phyloP scores from a whole-genome alignment of 2,888 invertebrate genomes.

The Spodoptera exigua region DNA sequence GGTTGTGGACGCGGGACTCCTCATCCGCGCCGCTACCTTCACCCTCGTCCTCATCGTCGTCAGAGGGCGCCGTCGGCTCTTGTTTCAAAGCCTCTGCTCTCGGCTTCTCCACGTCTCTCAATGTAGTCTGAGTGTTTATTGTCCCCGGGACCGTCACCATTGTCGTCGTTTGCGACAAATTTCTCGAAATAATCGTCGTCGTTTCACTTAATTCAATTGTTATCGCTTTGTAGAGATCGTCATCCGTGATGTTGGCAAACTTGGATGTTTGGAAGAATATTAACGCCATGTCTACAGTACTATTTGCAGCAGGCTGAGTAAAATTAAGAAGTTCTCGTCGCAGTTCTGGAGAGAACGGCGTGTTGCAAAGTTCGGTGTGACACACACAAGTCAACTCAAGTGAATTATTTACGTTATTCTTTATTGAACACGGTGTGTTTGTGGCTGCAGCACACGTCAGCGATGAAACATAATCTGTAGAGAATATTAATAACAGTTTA shows the following conservation, averaged over 20 bases:
- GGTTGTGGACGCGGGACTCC: slow-evolving; percentile 68
- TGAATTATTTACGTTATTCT: slow-evolving; percentile 63
- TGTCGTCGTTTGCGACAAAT: slow-evolving; percentile 54
- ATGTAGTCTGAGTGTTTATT: slow-evolving; percentile 48
- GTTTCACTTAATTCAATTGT: slow-evolving; percentile 57
- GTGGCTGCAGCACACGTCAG: slow-evolving; percentile 70
- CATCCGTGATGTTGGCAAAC: slow-evolving; percentile 68
- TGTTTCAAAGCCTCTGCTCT: slow-evolving; percentile 79
- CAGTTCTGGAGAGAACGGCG: slow-evolving; percentile 71
- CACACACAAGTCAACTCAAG: slow-evolving; percentile 77
- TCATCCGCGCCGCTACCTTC: slow-evolving; percentile 82
- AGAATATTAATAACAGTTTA: slow-evolving; percentile 50
- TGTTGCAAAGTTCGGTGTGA: slow-evolving; percentile 75
- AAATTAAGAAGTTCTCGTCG: slow-evolving; percentile 73
- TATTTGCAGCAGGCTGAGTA: slow-evolving; percentile 59
- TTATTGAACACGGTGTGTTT: slow-evolving; percentile 70
- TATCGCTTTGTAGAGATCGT: slow-evolving; percentile 68
- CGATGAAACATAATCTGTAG: slow-evolving; percentile 75
- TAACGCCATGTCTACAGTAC: slow-evolving; percentile 65
- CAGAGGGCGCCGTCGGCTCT: slow-evolving; percentile 78
- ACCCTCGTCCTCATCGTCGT: slow-evolving; percentile 83
- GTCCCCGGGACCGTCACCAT: slow-evolving; percentile 46
- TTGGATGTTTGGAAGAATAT: slow-evolving; percentile 70
- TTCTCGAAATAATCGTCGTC: slow-evolving; percentile 38
- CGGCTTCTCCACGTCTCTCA: slow-evolving; percentile 62